phyloP scores from a whole-genome alignment of 2,888 invertebrate genomes.

The Ectemnius cavifrons region DNA sequence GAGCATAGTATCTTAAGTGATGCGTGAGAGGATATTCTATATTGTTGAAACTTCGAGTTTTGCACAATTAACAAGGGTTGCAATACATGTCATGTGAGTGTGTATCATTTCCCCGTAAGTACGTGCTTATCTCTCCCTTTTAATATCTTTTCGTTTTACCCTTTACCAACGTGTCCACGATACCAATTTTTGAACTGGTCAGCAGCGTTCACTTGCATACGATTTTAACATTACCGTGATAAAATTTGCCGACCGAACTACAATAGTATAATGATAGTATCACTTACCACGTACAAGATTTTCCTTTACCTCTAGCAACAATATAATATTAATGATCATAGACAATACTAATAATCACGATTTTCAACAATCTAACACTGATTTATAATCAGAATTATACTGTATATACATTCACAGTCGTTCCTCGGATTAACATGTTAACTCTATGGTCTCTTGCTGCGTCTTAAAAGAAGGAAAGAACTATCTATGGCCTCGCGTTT shows the following conservation, averaged over 20 bases:
- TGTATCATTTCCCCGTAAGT: background rate
- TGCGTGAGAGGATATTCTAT: slow-evolving; percentile 43
- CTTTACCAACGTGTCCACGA: too few species aligned
- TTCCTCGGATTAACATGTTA: slow-evolving; percentile 44
- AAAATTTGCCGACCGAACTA: slow-evolving; percentile 52
- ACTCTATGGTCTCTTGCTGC: slow-evolving; percentile 33
- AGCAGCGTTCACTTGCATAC: too few species aligned
- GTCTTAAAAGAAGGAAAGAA: slow-evolving; percentile 43
- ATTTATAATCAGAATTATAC: slow-evolving; percentile 72
- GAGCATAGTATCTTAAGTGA: slow-evolving; percentile 37
- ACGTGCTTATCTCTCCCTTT: slow-evolving; percentile 8
- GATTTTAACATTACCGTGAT: slow-evolving; percentile 48
- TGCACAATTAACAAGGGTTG: slow-evolving; percentile 19
- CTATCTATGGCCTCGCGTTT: slow-evolving; percentile 49
- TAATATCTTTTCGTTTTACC: too few species aligned
- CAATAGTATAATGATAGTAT: slow-evolving; percentile 54
- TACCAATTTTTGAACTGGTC: too few species aligned
- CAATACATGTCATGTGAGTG: too few species aligned
- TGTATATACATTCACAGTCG: slow-evolving; percentile 71
- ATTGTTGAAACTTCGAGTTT: slow-evolving; percentile 21
- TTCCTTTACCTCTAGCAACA: slow-evolving; percentile 68
- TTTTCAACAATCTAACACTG: slow-evolving; percentile 73
- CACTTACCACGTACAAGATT: slow-evolving; percentile 62
- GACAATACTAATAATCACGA: slow-evolving; percentile 65
- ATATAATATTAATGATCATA: slow-evolving; percentile 66